phyloP scores from a whole-genome alignment of 2,113 vertebrate species.

The Spea bombifrons region DNA sequence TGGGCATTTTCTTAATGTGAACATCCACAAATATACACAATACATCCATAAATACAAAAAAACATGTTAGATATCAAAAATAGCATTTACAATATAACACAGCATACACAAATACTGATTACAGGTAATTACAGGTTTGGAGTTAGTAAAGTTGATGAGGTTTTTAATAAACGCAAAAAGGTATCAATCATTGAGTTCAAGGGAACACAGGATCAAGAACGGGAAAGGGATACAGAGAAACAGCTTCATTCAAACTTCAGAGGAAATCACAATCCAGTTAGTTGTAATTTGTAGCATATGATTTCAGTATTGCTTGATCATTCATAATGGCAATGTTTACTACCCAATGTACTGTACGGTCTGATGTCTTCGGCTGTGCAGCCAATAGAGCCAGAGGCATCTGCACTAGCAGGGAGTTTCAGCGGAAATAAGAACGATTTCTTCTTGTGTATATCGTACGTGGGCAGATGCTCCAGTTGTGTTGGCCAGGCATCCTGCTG shows the following conservation, averaged over 20 bases:
- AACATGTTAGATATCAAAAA: no score
- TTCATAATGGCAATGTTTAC: conserved; percentile 30
- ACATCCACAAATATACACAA: no score
- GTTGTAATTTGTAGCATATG: conserved; percentile 30
- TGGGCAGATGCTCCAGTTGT: conserved; percentile 41
- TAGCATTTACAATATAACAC: no score
- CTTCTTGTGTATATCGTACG: conserved; percentile 31
- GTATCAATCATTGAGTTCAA: no score
- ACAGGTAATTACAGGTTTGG: no score
- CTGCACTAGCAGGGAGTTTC: conserved; percentile 13
- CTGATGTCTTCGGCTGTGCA: conserved; percentile 23
- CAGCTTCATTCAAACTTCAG: background rate
- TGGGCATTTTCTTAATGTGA: no score
- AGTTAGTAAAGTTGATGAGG: no score
- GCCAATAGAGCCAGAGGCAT: conserved; percentile 31
- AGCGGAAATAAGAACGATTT: conserved; percentile 11
- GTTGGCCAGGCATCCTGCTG: conserved; percentile 46
- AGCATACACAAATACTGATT: no score
- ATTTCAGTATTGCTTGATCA: conserved; percentile 10
- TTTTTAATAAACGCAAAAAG: no score
- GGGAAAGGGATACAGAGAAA: background rate
- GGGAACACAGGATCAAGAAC: no score
- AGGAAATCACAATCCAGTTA: conserved; percentile 15
- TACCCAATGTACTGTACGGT: conserved; percentile 21
- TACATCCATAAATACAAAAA: no score